A percentile compares a stretch with the other conserved stretches of the same genome.
phyloP scores from a whole-genome alignment of 1,140 invertebrate species.

The Trichonephila clavata region DNA sequence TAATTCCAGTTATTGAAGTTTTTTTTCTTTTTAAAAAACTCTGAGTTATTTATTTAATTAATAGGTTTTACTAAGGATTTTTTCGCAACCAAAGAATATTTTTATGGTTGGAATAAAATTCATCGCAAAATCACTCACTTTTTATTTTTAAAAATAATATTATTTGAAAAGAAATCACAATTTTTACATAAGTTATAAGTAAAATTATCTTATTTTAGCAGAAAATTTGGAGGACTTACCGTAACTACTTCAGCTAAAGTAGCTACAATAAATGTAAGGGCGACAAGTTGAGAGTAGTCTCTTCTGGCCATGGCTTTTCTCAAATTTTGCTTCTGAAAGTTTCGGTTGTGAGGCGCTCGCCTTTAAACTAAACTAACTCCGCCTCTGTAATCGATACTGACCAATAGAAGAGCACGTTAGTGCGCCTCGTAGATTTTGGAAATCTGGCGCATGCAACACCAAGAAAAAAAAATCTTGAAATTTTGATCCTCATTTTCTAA shows the following conservation, averaged over 20 bases:
- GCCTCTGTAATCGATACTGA: constrained; percentile 32
- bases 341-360: neutral
- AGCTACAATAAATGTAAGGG: neutral
- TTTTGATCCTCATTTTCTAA: constrained; percentile 9
- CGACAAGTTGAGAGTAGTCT: neutral
- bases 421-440: constrained; percentile 24
- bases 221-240: neutral
- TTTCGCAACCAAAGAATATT: too few species aligned
- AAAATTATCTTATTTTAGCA: too few species aligned
- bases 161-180: too few species aligned
- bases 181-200: too few species aligned
- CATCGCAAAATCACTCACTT: too few species aligned
- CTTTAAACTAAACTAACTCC: constrained; percentile 35
- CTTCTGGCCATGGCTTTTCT: constrained; percentile 18
- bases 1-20: too few species aligned
- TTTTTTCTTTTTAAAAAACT: too few species aligned
- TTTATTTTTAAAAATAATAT: too few species aligned
- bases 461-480: constrained; percentile 3
- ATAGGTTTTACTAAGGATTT: too few species aligned
- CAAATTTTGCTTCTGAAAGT: constrained; percentile 37
- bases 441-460: constrained; percentile 26
- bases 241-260: neutral
- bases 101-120: too few species aligned
- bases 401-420: constrained; percentile 18
- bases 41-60: too few species aligned